Base-by-base conservation (phyloP, 2,113 vertebrate species). In the Gobius niger region DNA sequence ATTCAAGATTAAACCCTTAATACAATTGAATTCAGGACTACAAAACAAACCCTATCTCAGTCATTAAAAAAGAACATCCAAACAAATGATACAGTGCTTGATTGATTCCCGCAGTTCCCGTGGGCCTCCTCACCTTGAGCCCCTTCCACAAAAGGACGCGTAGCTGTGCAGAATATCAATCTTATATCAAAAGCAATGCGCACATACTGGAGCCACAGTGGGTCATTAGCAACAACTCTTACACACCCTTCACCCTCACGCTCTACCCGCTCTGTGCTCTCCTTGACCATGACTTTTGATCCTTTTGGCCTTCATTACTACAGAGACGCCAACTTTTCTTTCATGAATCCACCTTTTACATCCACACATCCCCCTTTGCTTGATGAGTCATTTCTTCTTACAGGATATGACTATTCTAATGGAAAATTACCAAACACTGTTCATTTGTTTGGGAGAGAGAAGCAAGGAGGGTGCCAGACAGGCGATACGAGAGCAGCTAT, bases 91-190 rank as follows among this genome's bases (percentile, higher is more conserved):
- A 60, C 42, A 42, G 57, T 60, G n/a, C 34, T 60, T 44, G 57
- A 60, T 60, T 44, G 40, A 60, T 44, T 44, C 9, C 44, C 42
- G 63, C 51, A 63, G 50, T 24, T 56, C 14, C 59, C 52, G 67
- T 47, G 59, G 63, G 56, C 52, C 71, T 59, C 57, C 72, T 75
- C 64, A 72, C 68, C 68, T 75, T 72, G 64, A 72, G 63, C 64
- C 64, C 70, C n/a, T 64, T 44, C 46, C 9, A 47, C 59, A 57
- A 49, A 72, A 72, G 46, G 50, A 64, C 49, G 44, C 51, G 14
- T 67, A 68, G 67, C 64, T 47, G 57, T 7, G 10, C 50, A 51
- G 63, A 18, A 60, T 47, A 60, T 80, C 40, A 71, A 75, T 74
- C 67, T 70, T 61, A n/a, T 41, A 40, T 40, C 5, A 24, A 16